phyloP scores from a whole-genome alignment of 2,797 vertebrate genomes.

The Sebastes minor region DNA sequence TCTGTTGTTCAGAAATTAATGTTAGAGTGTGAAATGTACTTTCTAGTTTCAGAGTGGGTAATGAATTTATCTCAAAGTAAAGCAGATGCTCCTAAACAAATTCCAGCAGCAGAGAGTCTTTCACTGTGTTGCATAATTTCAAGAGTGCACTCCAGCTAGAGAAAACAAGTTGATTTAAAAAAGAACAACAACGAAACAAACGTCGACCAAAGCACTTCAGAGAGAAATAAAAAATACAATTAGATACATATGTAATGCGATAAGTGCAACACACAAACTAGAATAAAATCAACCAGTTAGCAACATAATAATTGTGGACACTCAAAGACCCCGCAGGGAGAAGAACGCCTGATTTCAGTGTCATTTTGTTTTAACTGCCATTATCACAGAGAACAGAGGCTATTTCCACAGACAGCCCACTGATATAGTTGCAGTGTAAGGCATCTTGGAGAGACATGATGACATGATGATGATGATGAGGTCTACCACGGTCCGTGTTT shows the following conservation, averaged over 20 bases:
- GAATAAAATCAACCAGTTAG: not conserved
- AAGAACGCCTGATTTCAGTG: not conserved
- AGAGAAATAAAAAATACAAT: not conserved
- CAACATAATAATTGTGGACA: not conserved
- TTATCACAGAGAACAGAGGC: not conserved
- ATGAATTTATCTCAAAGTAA: not conserved
- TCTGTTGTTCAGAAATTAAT: conserved; percentile 31
- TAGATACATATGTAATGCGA: not conserved
- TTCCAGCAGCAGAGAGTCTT: not conserved
- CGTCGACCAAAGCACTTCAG: not conserved
- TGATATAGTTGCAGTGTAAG: not conserved
- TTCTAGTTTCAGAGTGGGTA: not conserved
- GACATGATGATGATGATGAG: too few relatives aligned
- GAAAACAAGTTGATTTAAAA: not conserved
- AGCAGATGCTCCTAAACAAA: not conserved
- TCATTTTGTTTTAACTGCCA: not conserved
- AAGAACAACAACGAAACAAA: not conserved
- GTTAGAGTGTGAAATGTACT: conserved; percentile 25
- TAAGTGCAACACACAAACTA: not conserved
- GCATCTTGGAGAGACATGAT: not conserved
- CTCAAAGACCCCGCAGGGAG: not conserved
- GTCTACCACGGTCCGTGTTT: too few relatives aligned
- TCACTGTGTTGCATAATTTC: conserved; percentile 5
- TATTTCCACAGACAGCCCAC: not conserved
- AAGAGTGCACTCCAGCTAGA: not conserved